Evolutionary conservation across 2,888 invertebrate genomes (phyloP).

Genomic region (Drosophila neonasuta): DNA sequence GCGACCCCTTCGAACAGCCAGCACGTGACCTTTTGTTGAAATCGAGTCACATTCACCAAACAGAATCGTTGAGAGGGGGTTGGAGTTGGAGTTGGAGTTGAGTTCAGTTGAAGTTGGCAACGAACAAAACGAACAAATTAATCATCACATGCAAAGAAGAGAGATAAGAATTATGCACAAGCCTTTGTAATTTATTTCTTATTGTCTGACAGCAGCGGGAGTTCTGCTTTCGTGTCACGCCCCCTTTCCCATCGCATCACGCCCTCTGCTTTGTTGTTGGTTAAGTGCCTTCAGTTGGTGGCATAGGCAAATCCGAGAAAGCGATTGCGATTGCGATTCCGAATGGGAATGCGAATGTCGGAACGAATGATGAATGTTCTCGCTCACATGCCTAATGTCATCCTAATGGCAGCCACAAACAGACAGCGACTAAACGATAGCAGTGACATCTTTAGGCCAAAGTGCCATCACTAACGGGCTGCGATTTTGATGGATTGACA

Average conservation of each 20-base stretch:
- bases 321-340: constrained; percentile 1
- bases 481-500: constrained; percentile 8
- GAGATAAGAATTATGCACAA: constrained; percentile 62
- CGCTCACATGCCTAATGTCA: constrained; percentile 15
- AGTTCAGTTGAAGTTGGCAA: constrained; percentile 10
- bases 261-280: constrained; percentile 46
- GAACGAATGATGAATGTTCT: constrained; percentile 26
- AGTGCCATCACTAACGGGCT: not conserved
- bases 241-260: constrained; percentile 16
- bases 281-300: constrained; percentile 50
- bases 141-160: constrained; percentile 57
- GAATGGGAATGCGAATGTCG: constrained; percentile 9
- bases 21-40: constrained; percentile 81
- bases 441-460: constrained; percentile 4
- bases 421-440: constrained; percentile 17
- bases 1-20: constrained; percentile 82
- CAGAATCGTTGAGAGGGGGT: not conserved
- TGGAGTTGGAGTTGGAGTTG: not conserved
- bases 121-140: constrained; percentile 50
- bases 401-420: constrained; percentile 1
- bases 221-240: constrained; percentile 15
- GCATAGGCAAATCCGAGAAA: constrained; percentile 17
- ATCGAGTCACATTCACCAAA: constrained; percentile 37
- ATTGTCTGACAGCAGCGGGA: constrained; percentile 45
- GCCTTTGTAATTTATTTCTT: constrained; percentile 71